phyloP scores from a whole-genome alignment of 2,113 vertebrate genomes.

The Leptobrachium leishanense region DNA sequence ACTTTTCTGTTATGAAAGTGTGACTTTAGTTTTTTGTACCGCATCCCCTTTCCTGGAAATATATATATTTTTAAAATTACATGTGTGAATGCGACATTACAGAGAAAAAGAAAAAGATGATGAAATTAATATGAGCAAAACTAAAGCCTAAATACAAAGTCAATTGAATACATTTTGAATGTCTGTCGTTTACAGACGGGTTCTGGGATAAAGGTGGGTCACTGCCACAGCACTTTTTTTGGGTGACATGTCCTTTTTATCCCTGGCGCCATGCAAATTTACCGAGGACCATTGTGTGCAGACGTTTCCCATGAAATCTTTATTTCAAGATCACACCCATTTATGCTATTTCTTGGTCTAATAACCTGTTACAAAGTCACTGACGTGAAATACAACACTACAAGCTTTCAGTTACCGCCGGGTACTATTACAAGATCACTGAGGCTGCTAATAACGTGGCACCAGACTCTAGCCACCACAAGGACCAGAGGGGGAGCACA shows the following conservation, averaged over 20 bases:
- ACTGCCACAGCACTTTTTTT: neutral
- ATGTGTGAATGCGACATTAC: too few species aligned
- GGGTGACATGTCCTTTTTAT: neutral
- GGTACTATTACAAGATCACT: constrained; percentile 13
- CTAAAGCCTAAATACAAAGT: too few species aligned
- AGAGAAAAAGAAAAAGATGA: too few species aligned
- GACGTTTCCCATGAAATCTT: neutral
- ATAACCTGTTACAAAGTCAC: constrained; percentile 17
- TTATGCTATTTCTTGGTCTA: constrained; percentile 6
- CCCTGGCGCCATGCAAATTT: neutral
- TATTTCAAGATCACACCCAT: neutral
- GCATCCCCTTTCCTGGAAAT: too few species aligned
- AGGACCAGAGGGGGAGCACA: neutral
- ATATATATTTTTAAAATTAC: too few species aligned
- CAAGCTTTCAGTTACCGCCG: neutral
- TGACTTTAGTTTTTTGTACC: too few species aligned
- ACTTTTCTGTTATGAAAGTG: too few species aligned
- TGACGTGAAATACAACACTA: constrained; percentile 3
- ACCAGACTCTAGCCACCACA: neutral
- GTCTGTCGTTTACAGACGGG: neutral
- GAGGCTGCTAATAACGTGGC: constrained; percentile 52
- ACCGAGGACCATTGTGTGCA: neutral
- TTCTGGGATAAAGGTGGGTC: neutral
- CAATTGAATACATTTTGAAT: neutral
- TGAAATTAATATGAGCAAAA: too few species aligned